Evolutionary conservation across 2,888 invertebrate species (phyloP), one percentile per base, ranked within the genome.

Genomic region (Peribatodes rhomboidaria): DNA sequence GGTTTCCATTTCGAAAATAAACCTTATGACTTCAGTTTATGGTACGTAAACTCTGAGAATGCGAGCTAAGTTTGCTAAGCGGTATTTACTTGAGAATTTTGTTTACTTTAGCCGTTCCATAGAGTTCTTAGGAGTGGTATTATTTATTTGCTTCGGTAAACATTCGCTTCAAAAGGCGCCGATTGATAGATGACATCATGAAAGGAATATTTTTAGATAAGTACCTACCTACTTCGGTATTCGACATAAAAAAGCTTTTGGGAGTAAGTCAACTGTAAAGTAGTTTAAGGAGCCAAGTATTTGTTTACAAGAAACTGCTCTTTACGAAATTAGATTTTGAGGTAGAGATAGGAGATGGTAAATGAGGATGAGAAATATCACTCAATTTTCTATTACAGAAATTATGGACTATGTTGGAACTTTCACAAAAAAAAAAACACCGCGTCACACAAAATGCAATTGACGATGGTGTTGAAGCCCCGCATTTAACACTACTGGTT

Each of bases 131-230:
- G 78, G 68, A 80, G 78, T 75, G 72, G 77, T 81, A 80, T 78
- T 82, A 80, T 85, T 84, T 84, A 81, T 85, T 83, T 82, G 83
- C 76, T 84, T 80, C 77, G 73, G 78, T 81, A 84, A 86, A 83
- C 82, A 82, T 75, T 69, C 68, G 73, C 70, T 77, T 74, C 76
- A 72, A 76, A 66, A 71, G 64, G 67, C 62, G 73, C 68, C 74
- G 78, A 80, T 78, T 76, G 78, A 80, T 77, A 71, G 73, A 75
- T 79, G 81, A 79, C 78, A 75, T 79, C 79, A 78, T 69, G 65
- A 66, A 73, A 71, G 65, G 69, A 69, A 63, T 68, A 68, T 69
- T 68, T 69, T 67, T 63, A 31, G 39, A 31, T 57, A 63, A 31
- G 53, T 42, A 58, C n/a, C n/a, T n/a, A n/a, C n/a, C n/a, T n/a